These are phyloP conservation scores for Benitochromis conjunctus DNA, from an alignment of 2,113 vertebrate genomes.

Conservation along the genomic window DNA sequence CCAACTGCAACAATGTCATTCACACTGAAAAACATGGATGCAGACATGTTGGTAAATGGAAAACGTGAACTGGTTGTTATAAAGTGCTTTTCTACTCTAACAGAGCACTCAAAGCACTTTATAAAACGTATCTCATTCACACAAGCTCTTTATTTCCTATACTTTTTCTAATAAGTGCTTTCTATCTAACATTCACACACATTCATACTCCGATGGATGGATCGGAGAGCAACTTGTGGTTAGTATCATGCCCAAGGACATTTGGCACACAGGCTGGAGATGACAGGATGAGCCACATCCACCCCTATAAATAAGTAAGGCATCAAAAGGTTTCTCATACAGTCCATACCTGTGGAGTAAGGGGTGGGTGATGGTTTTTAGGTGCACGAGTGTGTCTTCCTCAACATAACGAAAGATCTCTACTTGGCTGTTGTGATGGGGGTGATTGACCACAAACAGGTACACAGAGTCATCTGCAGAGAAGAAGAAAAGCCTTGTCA, in stretches of 20 bases:
- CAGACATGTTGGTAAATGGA: not conserved
- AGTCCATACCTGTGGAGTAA: slow-evolving; percentile 78
- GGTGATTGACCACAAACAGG: slow-evolving; percentile 89
- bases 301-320: not conserved
- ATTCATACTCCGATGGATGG: not conserved
- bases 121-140: not conserved
- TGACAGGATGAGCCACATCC: not conserved
- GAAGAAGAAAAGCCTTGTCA: not conserved
- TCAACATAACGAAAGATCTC: slow-evolving; percentile 84
- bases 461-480: slow-evolving; percentile 79
- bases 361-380: slow-evolving; percentile 82
- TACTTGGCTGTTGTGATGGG: slow-evolving; percentile 76
- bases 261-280: not conserved
- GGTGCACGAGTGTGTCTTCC: slow-evolving; percentile 76
- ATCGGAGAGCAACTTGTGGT: not conserved
- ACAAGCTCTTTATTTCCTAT: not conserved
- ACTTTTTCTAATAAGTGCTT: not conserved
- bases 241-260: not conserved
- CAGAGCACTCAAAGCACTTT: not conserved
- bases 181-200: not conserved
- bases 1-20: slow-evolving; percentile 87
- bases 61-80: not conserved
- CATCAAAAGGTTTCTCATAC: not conserved
- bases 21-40: slow-evolving; percentile 66
- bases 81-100: not conserved